Evolutionary conservation across 2,113 vertebrate species (phyloP), one percentile per base, ranked within the genome.

Genomic region (Myotis lucifugus): DNA sequence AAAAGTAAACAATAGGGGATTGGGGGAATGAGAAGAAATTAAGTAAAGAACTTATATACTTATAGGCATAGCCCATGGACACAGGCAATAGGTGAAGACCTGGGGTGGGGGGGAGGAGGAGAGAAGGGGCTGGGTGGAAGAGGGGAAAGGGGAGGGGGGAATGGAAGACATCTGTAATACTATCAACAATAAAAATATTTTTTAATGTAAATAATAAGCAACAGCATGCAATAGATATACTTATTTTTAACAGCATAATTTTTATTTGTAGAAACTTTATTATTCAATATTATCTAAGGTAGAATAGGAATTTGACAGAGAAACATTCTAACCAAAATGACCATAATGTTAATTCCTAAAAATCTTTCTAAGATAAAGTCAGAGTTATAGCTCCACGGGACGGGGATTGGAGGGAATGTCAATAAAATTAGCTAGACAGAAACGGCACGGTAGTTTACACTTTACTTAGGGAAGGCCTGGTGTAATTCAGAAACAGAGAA

Each of bases 351-450:
- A 85, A 90, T 42, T 76, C 52, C 25, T 96, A 84, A 93, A 86
- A 95, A 93, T 32, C 61, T 74, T 84, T 81, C 29, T 59, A 93
- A 78, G 15, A 72, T 83, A 66, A 95, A 95, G 25, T 56, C 50
- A 81, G 37, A 86, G n/a, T 83, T 13, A 78, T 0, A 54, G 32
- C 81, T 40, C 34, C 15, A 91, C 5, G 1, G 8, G 29, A 2
- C 0, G 2, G 2, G 1, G 21, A 7, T 3, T 56, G 17, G 18
- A 9, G 1, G 32, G 8, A 48, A 48, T 73, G n/a, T 15, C 66
- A 96, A 67, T 67, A 91, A 95, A 93, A 88, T 67, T 69, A 77
- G 23, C 5, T 54, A 12, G 14, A 54, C 6, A 94, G 72, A 94
- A 92, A 82, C 10, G 85, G 92, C 6, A 34, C 34, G 6, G 4